Percentiles rank a stretch among this genome's conserved stretches.
Evolutionary conservation across 2,797 vertebrate genomes (phyloP).

Genomic region (Kryptopterus vitreolus): DNA sequence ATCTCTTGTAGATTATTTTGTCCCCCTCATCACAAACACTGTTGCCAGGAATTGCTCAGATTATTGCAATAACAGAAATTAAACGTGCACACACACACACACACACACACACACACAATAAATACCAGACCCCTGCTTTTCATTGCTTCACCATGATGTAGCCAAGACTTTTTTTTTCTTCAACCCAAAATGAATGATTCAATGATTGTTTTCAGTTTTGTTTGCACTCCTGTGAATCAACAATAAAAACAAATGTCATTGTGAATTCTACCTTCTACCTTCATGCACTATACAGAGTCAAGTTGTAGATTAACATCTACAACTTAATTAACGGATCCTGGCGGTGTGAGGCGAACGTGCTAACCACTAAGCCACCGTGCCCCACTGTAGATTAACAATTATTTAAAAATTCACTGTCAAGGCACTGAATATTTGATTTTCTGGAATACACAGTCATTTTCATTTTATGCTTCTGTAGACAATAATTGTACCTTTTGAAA

Average conservation of each 20-base stretch:
- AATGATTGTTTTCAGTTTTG: background rate
- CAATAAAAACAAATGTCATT: slow-evolving; percentile 16
- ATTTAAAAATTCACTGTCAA: too few relatives aligned
- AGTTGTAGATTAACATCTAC: background rate
- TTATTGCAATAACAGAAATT: background rate
- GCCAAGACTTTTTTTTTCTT: background rate
- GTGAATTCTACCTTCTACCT: background rate
- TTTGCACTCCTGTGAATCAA: slow-evolving; percentile 4
- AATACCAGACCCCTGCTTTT: background rate
- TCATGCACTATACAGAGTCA: background rate
- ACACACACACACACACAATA: background rate
- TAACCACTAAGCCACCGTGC: too few relatives aligned
- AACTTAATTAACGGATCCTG: too few relatives aligned
- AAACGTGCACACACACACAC: background rate
- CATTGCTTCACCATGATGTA: background rate
- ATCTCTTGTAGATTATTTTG: background rate
- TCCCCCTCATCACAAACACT: background rate
- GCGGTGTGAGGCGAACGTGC: too few relatives aligned
- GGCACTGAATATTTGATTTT: too few relatives aligned
- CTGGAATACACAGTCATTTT: background rate
- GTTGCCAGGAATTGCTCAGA: background rate
- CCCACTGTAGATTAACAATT: too few relatives aligned
- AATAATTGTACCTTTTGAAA: too few relatives aligned
- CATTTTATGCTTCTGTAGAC: too few relatives aligned
- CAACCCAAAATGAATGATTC: background rate